A percentile compares a stretch with the other conserved stretches of the same genome.
These are phyloP conservation scores for Chelonus insularis DNA, from an alignment of 1,140 invertebrate genomes.

Conservation along the genomic window DNA sequence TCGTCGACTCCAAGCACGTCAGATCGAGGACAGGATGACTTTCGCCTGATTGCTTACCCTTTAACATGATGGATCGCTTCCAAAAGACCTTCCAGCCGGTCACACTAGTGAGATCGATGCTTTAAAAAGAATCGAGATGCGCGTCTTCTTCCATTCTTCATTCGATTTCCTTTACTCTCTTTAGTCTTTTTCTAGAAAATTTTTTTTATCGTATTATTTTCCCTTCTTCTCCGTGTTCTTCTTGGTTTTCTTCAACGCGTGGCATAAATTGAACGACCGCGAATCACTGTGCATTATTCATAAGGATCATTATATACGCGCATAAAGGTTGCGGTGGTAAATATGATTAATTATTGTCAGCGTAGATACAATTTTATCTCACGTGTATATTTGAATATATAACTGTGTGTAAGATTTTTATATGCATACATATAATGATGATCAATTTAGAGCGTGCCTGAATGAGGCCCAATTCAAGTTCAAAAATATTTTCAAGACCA, in stretches of 20 bases:
- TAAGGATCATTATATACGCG: slow-evolving; percentile 26
- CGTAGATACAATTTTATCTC: too few species aligned
- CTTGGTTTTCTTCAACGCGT: slow-evolving; percentile 24
- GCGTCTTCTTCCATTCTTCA: slow-evolving; percentile 1
- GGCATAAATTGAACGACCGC: slow-evolving; percentile 42
- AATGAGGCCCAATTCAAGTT: too few species aligned
- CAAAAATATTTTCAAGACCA: too few species aligned
- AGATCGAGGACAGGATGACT: slow-evolving; percentile 11
- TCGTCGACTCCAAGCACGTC: slow-evolving; percentile 24
- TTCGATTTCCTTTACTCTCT: not conserved
- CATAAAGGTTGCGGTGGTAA: slow-evolving; percentile 27
- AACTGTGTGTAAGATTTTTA: too few species aligned
- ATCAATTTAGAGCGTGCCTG: too few species aligned
- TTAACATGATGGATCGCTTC: slow-evolving; percentile 33
- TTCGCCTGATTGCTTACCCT: slow-evolving; percentile 11
- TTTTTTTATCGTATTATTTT: not conserved
- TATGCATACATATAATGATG: too few species aligned
- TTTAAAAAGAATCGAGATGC: slow-evolving; percentile 1
- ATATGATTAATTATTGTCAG: slow-evolving; percentile 40
- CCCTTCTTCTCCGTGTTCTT: not conserved
- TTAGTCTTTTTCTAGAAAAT: not conserved
- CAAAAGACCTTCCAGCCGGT: slow-evolving; percentile 16
- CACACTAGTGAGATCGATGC: slow-evolving; percentile 17
- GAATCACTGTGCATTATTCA: slow-evolving; percentile 44
- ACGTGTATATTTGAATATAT: too few species aligned